Conservation (phyloP, 2,113 vertebrate genomes). For the Hippocampus guttulatus region DNA sequence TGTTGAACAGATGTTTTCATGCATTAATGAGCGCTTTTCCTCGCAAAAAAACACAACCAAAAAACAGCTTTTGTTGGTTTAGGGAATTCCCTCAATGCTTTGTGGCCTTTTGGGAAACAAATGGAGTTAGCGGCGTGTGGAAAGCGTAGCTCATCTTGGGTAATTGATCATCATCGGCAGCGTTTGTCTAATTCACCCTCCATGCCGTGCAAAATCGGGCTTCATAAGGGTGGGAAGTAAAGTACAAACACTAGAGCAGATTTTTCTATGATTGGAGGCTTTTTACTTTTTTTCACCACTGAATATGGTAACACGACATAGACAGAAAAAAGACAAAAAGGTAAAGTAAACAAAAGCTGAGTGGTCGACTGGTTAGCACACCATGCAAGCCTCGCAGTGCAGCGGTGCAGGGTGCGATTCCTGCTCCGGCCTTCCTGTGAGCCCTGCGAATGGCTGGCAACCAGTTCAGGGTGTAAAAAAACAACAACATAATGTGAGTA, state of each 20-base stretch:
- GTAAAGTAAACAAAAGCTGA: too few species aligned
- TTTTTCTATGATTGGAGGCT: too few species aligned
- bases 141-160: slow-evolving; percentile 29
- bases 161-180: slow-evolving; percentile 42
- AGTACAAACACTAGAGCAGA: background rate
- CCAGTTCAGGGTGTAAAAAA: too few species aligned
- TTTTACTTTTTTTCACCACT: too few species aligned
- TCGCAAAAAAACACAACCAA: slow-evolving; percentile 28
- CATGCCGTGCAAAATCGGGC: background rate
- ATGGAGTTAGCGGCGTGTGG: slow-evolving; percentile 47
- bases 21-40: slow-evolving; percentile 60
- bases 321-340: too few species aligned
- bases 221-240: background rate
- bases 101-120: slow-evolving; percentile 54
- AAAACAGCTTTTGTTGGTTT: slow-evolving; percentile 66
- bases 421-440: too few species aligned
- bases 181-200: slow-evolving; percentile 22
- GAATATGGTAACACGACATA: too few species aligned
- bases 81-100: slow-evolving; percentile 38
- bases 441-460: too few species aligned
- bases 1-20: slow-evolving; percentile 49
- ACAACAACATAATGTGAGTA: too few species aligned
- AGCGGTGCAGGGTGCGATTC: too few species aligned
- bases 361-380: too few species aligned
- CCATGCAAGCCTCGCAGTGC: too few species aligned